Base-by-base conservation (phyloP, 2,888 invertebrate species). In the Folsomia manolachei region DNA sequence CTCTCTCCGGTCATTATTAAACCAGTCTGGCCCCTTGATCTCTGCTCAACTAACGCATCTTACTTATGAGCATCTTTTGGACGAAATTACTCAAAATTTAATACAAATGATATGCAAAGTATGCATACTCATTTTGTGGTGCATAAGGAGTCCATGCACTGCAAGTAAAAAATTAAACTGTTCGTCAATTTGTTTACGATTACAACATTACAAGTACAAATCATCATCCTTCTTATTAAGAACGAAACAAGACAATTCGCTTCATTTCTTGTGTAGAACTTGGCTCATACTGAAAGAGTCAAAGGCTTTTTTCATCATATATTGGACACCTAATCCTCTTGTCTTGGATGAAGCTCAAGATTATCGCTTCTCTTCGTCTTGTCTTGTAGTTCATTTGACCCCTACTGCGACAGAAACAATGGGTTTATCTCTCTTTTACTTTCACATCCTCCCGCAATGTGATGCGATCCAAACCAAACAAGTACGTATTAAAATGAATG, bases 381-480 rank as follows among this genome's bases (percentile, higher is more conserved):
- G n/a, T n/a, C n/a, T n/a, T n/a, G n/a, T n/a, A n/a, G n/a, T 60
- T 52, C 75, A 75, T 65, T 71, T 75, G 72, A 69, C 75, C 75
- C 75, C 73, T 66, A 63, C 75, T 75, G 75, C 26, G 75, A 68
- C 70, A 70, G 62, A 75, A 73, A 75, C 75, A 75, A 75, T 73
- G 66, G 71, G 27, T 62, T 71, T 64, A 27, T 64, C 19, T n/a
- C n/a, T 27, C 27, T 64, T 64, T 64, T 27, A 64, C 64, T 21
- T 14, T 39, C 39, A 39, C 14, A 39, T 39, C 14, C 14, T 39
- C 39, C 39, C 39, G 39, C 39, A 39, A 14, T 14, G 4, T 14
- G 39, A 14, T 39, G 39, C n/a, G n/a, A n/a, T n/a, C n/a, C n/a
- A n/a, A n/a, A n/a, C n/a, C n/a, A n/a, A n/a, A n/a, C n/a, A n/a